Evolutionary conservation across 2,113 vertebrate genomes (phyloP).

Genomic region (Bos javanicus): DNA sequence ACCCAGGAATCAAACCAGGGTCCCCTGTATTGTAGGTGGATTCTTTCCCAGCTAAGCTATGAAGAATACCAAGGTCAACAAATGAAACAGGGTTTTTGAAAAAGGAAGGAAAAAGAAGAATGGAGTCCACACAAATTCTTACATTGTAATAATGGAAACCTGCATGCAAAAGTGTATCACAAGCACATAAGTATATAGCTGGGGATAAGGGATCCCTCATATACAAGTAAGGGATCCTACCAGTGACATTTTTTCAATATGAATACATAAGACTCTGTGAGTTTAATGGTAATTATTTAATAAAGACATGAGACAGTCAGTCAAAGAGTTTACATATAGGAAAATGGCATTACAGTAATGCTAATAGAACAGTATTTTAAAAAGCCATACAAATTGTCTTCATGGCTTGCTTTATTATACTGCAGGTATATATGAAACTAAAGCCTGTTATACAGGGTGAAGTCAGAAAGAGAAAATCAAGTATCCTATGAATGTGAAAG

Average conservation of each 20-base stretch:
- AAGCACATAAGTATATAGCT: neutral
- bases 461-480: neutral
- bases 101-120: neutral
- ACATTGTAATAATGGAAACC: neutral
- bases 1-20: neutral
- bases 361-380: neutral
- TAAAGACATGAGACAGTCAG: neutral
- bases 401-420: neutral
- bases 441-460: neutral
- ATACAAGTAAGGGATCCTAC: neutral
- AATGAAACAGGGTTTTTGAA: neutral
- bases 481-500: neutral
- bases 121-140: neutral
- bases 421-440: neutral
- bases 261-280: neutral
- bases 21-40: neutral
- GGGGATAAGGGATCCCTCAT: neutral
- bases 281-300: neutral
- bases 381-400: neutral
- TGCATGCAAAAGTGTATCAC: neutral
- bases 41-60: neutral
- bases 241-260: neutral
- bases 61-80: neutral
- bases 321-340: neutral
- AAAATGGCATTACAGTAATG: neutral